A percentile compares a stretch with the other conserved stretches of the same genome.
Conservation (phyloP, 1,140 invertebrate species). For the Aphaenogaster ashmeadi region DNA sequence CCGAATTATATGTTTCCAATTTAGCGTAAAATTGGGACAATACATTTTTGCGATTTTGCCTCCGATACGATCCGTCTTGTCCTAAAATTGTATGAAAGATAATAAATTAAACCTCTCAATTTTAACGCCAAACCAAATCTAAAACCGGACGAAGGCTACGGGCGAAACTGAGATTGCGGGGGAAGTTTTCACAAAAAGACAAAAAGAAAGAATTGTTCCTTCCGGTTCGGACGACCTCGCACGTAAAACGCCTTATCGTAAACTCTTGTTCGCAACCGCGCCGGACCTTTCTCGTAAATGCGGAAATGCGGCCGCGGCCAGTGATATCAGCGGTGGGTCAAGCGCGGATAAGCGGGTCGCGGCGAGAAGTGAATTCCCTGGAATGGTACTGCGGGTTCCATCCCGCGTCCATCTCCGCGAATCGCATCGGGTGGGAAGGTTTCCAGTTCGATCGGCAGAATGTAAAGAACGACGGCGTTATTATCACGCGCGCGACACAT, state of each 20-base stretch:
- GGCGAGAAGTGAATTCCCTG: neutral
- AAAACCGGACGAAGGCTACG: neutral
- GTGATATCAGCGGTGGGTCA: slow-evolving; percentile 2
- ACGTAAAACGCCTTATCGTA: slow-evolving; percentile 22
- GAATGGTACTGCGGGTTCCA: neutral
- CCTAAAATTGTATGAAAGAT: slow-evolving; percentile 1
- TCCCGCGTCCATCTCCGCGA: slow-evolving; percentile 5
- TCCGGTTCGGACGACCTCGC: neutral
- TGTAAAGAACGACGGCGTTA: neutral
- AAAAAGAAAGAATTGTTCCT: too few relatives aligned
- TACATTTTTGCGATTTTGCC: neutral
- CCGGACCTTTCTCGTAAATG: slow-evolving; percentile 18
- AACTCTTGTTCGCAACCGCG: neutral
- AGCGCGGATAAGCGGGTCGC: slow-evolving; percentile 9
- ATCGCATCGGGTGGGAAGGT: neutral
- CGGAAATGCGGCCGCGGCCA: neutral
- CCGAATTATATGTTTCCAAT: neutral
- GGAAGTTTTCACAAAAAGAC: neutral
- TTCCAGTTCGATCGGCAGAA: neutral
- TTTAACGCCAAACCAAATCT: neutral
- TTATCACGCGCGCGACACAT: neutral
- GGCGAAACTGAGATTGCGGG: neutral
- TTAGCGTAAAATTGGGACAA: neutral
- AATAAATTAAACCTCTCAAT: slow-evolving; percentile 18
- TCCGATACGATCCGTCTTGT: neutral